Base-by-base conservation (phyloP, 2,888 invertebrate genomes). In the Drosophila putrida region DNA sequence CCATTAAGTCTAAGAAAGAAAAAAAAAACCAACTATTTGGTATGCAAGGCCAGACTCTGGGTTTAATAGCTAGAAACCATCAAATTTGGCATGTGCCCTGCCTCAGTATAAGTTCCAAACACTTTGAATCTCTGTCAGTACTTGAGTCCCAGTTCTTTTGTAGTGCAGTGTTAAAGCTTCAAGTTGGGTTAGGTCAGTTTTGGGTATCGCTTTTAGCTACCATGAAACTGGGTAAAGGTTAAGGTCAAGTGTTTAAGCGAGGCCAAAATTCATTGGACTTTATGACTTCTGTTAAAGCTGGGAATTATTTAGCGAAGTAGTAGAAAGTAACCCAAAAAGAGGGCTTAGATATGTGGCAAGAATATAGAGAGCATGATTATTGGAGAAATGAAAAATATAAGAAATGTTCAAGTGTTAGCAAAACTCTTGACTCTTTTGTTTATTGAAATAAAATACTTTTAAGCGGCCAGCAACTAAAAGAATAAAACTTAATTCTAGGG, bases 1-100 rank as follows among this genome's bases (percentile, higher is more conserved):
- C 88, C 88, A 75, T 74, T 70, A 54, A 73, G 50, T 64, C 49
- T 64, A 69, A 70, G 78, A 38, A 60, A 71, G 47, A 76, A 71
- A 50, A 76, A 36, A 44, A 25, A 39, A 41, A 9, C 31, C 54
- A 20, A 20, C 54, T 33, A 43, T 66, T 84, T 75, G 68, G 87
- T 78, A 83, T 87, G 82, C 87, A 82, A 65, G 71, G 65, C 49
- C 54, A 50, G 69, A 67, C 71, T 57, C 47, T 39, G 55, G 10
- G 6, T 44, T 62, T 53, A 61, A 61, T 47, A 33, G 61, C 46
- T 66, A 75, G 75, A 71, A 67, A 74, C 57, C 46, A 61, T 36
- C 38, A 47, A 31, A 13, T 64, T 11, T 66, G 78, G 74, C 71
- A 66, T 59, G 69, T 69, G 75, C 59, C 73, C 41, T 54, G 58